These are phyloP conservation scores for Arbacia lixula DNA, from an alignment of 53 echinoderm and acorn worm species.

Conservation along the genomic window DNA sequence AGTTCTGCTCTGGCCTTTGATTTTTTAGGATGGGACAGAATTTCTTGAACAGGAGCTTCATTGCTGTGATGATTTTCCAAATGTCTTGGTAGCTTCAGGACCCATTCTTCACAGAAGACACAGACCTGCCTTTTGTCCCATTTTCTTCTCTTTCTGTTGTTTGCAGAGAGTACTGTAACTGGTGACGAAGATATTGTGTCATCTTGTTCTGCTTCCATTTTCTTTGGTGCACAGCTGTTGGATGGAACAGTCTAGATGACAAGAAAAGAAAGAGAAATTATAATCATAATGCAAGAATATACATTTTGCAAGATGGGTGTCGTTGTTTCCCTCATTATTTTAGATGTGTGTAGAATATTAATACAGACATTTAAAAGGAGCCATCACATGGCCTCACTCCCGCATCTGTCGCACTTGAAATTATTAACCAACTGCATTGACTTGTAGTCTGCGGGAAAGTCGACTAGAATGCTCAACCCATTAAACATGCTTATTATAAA, in stretches of 20 bases:
- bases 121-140: constrained; percentile 43
- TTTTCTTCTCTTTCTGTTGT: constrained; percentile 31
- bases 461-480: too few species aligned
- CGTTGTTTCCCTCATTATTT: not conserved
- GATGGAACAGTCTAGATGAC: constrained; percentile 4
- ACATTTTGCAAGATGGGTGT: not conserved
- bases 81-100: constrained; percentile 54
- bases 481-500: too few species aligned
- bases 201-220: constrained; percentile 13
- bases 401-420: too few species aligned
- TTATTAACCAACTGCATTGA: too few species aligned
- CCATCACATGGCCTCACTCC: not conserved
- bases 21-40: constrained; percentile 29
- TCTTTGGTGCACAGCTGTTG: not conserved
- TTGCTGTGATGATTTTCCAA: constrained; percentile 31
- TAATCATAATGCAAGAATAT: not conserved
- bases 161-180: constrained; percentile 18
- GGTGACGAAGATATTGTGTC: constrained; percentile 2
- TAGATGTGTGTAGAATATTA: too few species aligned
- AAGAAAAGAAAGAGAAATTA: not conserved
- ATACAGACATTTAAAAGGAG: not conserved
- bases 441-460: too few species aligned
- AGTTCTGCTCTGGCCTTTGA: constrained; percentile 16
- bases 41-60: constrained; percentile 8
- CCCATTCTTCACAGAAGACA: constrained; percentile 39